phyloP scores from a whole-genome alignment of 2,888 invertebrate genomes.

The Odontomyia ornata region DNA sequence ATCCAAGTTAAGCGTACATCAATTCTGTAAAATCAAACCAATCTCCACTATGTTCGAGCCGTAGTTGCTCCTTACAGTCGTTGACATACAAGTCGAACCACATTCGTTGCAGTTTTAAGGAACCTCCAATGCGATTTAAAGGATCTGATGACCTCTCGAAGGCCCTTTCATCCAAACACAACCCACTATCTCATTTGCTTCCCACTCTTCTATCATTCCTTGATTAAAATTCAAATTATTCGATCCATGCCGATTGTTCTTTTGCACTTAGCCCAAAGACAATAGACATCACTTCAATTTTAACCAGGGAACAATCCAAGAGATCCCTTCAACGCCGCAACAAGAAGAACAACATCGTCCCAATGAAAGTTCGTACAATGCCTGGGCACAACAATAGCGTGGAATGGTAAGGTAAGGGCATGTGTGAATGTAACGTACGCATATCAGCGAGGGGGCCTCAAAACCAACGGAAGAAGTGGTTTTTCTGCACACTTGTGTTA shows the following conservation, averaged over 20 bases:
- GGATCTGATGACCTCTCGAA: too few species aligned
- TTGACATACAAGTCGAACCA: too few species aligned
- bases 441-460: not conserved
- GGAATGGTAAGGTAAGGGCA: not conserved
- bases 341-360: not conserved
- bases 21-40: too few species aligned
- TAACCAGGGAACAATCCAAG: not conserved
- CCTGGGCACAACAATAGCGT: not conserved
- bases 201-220: too few species aligned
- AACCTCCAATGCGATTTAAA: too few species aligned
- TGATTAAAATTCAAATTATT: not conserved
- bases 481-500: not conserved
- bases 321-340: not conserved
- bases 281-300: conserved; percentile 7
- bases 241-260: conserved; percentile 21
- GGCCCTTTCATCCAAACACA: too few species aligned
- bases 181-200: too few species aligned
- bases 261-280: not conserved
- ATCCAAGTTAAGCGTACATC: too few species aligned
- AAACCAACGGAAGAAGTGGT: not conserved
- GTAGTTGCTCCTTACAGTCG: too few species aligned
- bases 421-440: not conserved
- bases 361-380: not conserved
- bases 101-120: too few species aligned
- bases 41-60: too few species aligned